Percentiles rank a stretch among this genome's conserved stretches.
Conservation (phyloP, 1,140 invertebrate genomes). For the Aporrectodea caliginosa region DNA sequence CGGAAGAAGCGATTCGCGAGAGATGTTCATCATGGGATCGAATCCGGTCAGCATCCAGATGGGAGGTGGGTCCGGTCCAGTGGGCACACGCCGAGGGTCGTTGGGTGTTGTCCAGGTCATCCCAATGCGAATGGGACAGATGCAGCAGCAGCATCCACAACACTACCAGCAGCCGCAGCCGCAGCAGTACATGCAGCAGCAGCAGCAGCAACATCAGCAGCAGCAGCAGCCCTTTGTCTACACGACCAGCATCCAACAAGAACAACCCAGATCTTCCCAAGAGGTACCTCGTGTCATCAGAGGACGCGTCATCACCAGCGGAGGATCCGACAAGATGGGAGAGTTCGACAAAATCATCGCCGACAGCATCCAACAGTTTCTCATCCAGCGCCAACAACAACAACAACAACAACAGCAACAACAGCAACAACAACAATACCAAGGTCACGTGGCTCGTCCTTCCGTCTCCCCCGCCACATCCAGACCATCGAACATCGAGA, state of each 20-base stretch:
- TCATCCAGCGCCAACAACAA: not conserved
- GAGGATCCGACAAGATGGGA: not conserved
- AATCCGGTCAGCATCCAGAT: constrained; percentile 1
- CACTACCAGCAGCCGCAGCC: not conserved
- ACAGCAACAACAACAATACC: not conserved
- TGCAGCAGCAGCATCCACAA: not conserved
- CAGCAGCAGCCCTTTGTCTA: not conserved
- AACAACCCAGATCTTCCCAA: not conserved
- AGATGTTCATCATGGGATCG: not conserved
- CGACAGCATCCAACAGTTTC: not conserved
- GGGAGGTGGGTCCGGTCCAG: no score
- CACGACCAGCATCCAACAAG: not conserved
- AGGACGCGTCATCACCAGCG: not conserved
- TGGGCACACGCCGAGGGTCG: not conserved
- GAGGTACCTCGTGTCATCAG: not conserved
- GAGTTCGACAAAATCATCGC: not conserved
- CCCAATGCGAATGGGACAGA: not conserved
- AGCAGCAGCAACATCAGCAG: not conserved
- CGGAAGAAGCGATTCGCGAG: not conserved
- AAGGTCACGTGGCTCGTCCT: not conserved
- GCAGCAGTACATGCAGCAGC: not conserved
- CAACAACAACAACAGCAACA: not conserved
- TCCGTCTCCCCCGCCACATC: not conserved
- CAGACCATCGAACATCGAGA: not conserved
- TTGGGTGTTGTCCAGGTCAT: not conserved